These are phyloP conservation scores for Fistularia commersonii DNA, from an alignment of 2,797 vertebrate genomes.

Conservation along the genomic window DNA sequence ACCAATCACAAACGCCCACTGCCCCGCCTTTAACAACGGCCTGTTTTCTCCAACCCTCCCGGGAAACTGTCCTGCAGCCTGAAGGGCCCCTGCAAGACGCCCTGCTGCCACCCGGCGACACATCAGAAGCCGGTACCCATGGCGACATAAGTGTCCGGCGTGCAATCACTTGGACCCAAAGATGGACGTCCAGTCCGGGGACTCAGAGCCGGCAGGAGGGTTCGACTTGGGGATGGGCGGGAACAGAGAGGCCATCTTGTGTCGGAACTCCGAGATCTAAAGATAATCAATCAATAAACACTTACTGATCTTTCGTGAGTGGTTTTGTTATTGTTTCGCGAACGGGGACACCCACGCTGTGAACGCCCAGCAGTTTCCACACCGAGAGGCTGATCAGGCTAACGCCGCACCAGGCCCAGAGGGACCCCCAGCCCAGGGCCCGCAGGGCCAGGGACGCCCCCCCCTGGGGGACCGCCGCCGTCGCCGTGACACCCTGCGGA, in stretches of 20 bases:
- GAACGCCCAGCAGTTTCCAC: background rate
- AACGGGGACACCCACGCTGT: background rate
- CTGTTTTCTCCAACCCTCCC: too few species aligned
- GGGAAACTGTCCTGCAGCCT: too few species aligned
- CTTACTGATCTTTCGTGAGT: too few species aligned
- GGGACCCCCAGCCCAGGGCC: constrained; percentile 2
- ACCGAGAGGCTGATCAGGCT: background rate
- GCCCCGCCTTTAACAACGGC: too few species aligned
- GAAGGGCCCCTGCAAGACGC: too few species aligned
- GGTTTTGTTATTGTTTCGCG: too few species aligned
- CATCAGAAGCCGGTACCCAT: too few species aligned
- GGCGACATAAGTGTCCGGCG: background rate
- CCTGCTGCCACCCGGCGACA: too few species aligned
- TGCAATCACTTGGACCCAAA: constrained; percentile 76
- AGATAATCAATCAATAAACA: background rate
- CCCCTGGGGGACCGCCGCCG: background rate
- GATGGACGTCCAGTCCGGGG: constrained; percentile 78
- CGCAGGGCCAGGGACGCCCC: background rate
- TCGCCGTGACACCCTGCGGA: background rate
- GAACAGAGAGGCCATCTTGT: constrained; percentile 87
- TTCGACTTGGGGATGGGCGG: constrained; percentile 81
- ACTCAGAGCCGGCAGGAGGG: constrained; percentile 41
- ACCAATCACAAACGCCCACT: too few species aligned
- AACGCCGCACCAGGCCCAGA: background rate
- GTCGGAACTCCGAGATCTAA: constrained; percentile 85